Percentiles rank a stretch among this genome's conserved stretches.
phyloP scores from a whole-genome alignment of 2,888 invertebrate genomes.

The Villa cingulata region DNA sequence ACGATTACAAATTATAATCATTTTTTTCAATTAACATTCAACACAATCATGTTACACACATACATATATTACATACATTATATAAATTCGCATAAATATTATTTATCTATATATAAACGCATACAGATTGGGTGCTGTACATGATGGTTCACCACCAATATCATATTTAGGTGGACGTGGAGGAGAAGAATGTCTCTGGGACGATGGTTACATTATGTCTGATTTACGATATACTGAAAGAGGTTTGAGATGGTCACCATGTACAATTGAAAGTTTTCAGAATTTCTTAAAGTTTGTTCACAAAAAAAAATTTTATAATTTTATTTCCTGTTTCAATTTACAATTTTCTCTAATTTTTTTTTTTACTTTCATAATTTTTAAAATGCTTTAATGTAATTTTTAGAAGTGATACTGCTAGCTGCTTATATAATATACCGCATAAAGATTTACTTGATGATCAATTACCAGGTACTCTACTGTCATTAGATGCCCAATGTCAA shows the following conservation, averaged over 20 bases:
- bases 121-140: slow-evolving; percentile 92
- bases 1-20: too few species aligned
- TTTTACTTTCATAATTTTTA: neutral
- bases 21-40: too few species aligned
- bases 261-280: slow-evolving; percentile 85
- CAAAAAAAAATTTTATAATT: neutral
- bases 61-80: too few species aligned
- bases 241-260: slow-evolving; percentile 89
- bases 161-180: slow-evolving; percentile 89
- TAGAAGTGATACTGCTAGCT: slow-evolving; percentile 89
- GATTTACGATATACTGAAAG: slow-evolving; percentile 87
- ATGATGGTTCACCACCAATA: slow-evolving; percentile 89
- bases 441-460: slow-evolving; percentile 82
- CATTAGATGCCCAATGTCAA: slow-evolving; percentile 83
- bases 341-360: too few species aligned
- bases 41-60: too few species aligned
- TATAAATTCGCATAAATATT: too few species aligned
- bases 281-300: slow-evolving; percentile 78
- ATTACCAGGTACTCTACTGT: slow-evolving; percentile 74
- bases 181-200: slow-evolving; percentile 89
- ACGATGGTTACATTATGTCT: slow-evolving; percentile 93
- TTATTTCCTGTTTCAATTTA: too few species aligned
- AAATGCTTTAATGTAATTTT: slow-evolving; percentile 22
- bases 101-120: too few species aligned
- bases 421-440: slow-evolving; percentile 83